These are phyloP conservation scores for Syrphus vitripennis DNA, from an alignment of 2,888 invertebrate genomes.

Conservation along the genomic window DNA sequence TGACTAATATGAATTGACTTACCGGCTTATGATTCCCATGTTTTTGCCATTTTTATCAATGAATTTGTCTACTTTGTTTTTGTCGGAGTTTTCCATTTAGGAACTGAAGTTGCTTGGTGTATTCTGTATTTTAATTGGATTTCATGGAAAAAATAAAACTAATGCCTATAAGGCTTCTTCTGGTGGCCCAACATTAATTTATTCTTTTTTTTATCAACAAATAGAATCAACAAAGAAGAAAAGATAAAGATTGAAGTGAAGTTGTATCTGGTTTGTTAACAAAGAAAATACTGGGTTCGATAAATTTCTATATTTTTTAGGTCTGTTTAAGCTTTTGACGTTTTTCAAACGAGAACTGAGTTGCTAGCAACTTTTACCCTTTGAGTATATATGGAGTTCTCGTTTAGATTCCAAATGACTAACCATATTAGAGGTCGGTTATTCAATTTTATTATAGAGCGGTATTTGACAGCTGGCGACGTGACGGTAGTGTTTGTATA, in stretches of 20 bases:
- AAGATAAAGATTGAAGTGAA: background rate
- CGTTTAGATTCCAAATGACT: too few relatives aligned
- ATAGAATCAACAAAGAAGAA: background rate
- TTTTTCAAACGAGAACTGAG: too few relatives aligned
- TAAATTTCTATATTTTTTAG: background rate
- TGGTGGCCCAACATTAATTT: background rate
- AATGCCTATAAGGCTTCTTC: background rate
- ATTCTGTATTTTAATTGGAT: background rate
- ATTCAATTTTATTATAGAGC: too few relatives aligned
- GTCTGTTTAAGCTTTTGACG: too few relatives aligned
- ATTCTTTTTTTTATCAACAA: background rate
- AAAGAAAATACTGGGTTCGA: background rate
- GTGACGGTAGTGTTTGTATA: too few relatives aligned
- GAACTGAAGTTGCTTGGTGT: background rate
- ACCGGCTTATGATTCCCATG: conserved; percentile 69
- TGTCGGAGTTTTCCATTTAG: conserved; percentile 16
- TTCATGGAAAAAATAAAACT: background rate
- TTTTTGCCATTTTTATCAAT: conserved; percentile 63
- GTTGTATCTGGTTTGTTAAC: background rate
- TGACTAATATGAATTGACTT: too few relatives aligned
- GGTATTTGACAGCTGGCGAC: too few relatives aligned
- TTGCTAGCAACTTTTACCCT: too few relatives aligned
- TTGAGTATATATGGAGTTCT: too few relatives aligned
- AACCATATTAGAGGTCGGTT: too few relatives aligned
- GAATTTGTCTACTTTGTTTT: conserved; percentile 31